Evolutionary conservation across 2,797 vertebrate genomes (phyloP).

Genomic region (Lacerta viridis): DNA sequence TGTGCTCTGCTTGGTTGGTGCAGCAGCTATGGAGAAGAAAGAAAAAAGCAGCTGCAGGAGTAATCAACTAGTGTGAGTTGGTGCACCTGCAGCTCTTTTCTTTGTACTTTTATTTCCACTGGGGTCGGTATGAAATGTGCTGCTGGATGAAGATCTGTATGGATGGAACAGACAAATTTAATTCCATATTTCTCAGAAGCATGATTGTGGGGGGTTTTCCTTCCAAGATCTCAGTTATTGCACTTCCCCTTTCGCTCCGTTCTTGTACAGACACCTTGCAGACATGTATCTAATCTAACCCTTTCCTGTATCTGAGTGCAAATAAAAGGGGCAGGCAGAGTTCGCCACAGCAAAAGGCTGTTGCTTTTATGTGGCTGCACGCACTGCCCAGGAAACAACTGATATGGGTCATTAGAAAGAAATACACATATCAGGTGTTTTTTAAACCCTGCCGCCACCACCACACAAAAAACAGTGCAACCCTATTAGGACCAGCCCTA

Average conservation of each 20-base stretch:
- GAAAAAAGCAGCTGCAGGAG: conserved; percentile 3
- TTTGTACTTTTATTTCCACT: conserved; percentile 22
- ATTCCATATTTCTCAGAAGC: conserved; percentile 16
- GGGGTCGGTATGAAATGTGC: neutral
- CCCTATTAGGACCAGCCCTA: too few relatives aligned
- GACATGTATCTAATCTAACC: neutral
- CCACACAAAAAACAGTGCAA: too few relatives aligned
- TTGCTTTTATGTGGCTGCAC: neutral
- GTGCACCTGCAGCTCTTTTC: neutral
- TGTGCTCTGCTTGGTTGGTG: neutral
- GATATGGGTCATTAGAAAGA: neutral
- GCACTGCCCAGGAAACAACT: neutral
- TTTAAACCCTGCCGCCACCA: too few relatives aligned
- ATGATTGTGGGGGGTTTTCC: neutral
- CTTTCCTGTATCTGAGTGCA: neutral
- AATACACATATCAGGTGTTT: too few relatives aligned
- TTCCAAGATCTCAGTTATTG: neutral
- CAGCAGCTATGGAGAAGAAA: neutral
- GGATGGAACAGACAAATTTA: neutral
- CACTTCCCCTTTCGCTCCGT: neutral
- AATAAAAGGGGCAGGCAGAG: neutral
- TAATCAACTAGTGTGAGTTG: conserved; percentile 9
- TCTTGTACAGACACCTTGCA: neutral
- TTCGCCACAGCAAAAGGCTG: neutral
- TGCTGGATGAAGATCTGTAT: conserved; percentile 11